Evolutionary conservation across 2,797 vertebrate species (phyloP).

Genomic region (Pogonophryne albipinna): DNA sequence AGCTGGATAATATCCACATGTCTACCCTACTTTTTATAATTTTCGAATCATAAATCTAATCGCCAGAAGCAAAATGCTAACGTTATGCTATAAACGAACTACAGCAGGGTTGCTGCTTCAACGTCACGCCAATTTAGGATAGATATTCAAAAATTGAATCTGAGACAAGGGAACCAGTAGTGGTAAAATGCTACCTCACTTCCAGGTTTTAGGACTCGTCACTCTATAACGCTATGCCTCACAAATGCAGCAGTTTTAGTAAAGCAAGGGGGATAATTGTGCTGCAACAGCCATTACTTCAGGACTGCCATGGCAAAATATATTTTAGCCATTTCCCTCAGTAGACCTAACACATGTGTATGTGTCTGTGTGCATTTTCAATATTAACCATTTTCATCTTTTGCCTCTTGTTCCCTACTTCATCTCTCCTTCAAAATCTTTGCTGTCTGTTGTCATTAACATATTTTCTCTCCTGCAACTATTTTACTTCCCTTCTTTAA

Average conservation of each 20-base stretch:
- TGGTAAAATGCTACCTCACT: no score
- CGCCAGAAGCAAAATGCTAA: no score
- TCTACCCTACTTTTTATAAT: no score
- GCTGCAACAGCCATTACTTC: slow-evolving; percentile 16
- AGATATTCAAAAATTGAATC: no score
- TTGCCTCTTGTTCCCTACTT: background rate
- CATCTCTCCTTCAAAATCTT: background rate
- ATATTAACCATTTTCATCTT: slow-evolving; percentile 38
- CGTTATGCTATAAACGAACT: no score
- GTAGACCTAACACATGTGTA: slow-evolving; percentile 15
- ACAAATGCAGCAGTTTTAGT: slow-evolving; percentile 27
- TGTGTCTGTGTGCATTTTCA: slow-evolving; percentile 23
- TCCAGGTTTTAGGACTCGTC: no score
- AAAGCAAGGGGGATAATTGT: slow-evolving; percentile 33
- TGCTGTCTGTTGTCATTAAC: slow-evolving; percentile 6
- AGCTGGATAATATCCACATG: no score
- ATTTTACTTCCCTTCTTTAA: background rate
- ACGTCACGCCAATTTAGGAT: no score
- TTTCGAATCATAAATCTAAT: no score
- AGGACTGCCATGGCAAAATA: slow-evolving; percentile 21
- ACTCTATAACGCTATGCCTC: slow-evolving; percentile 16
- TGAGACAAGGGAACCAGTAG: no score
- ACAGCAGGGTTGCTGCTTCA: no score
- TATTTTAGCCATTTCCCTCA: slow-evolving; percentile 16
- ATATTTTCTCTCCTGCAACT: background rate